Percentiles rank a stretch among this genome's conserved stretches.
phyloP scores from a whole-genome alignment of 2,797 vertebrate species.

The Anisognathus igniventris region DNA sequence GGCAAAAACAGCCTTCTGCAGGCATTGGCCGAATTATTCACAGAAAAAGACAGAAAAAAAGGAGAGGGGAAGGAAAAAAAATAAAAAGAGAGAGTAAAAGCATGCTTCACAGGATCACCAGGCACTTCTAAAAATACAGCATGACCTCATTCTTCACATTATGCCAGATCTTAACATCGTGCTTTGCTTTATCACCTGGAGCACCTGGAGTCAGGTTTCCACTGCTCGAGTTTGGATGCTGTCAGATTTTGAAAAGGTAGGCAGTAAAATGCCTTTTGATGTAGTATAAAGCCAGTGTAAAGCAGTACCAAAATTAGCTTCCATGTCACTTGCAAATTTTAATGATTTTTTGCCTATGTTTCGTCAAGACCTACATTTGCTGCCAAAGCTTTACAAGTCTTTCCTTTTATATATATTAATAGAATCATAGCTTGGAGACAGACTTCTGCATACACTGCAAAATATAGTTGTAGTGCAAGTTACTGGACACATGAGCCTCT shows the following conservation, averaged over 20 bases:
- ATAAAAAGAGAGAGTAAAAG: background rate
- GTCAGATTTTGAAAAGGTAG: conserved; percentile 21
- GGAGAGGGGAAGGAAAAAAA: background rate
- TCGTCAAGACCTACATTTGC: background rate
- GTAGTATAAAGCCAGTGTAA: background rate
- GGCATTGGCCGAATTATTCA: conserved; percentile 79
- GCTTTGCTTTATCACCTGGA: conserved; percentile 51
- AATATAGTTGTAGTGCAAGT: background rate
- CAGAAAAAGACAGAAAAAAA: conserved; percentile 23
- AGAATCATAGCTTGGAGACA: background rate
- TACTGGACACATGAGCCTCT: background rate
- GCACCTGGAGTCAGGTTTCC: conserved; percentile 56
- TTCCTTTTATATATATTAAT: background rate
- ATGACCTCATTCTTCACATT: conserved; percentile 59
- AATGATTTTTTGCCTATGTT: conserved; percentile 5
- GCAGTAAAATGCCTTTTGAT: conserved; percentile 23
- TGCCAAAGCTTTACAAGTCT: background rate
- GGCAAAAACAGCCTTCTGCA: conserved; percentile 75
- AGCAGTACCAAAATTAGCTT: conserved; percentile 1
- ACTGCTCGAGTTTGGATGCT: background rate
- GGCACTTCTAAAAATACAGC: conserved; percentile 60
- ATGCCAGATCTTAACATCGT: conserved; percentile 6
- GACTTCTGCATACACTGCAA: background rate
- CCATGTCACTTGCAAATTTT: background rate
- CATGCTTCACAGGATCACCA: conserved; percentile 17